These are phyloP conservation scores for Solenopsis invicta DNA, from an alignment of 1,140 invertebrate species.

Conservation along the genomic window DNA sequence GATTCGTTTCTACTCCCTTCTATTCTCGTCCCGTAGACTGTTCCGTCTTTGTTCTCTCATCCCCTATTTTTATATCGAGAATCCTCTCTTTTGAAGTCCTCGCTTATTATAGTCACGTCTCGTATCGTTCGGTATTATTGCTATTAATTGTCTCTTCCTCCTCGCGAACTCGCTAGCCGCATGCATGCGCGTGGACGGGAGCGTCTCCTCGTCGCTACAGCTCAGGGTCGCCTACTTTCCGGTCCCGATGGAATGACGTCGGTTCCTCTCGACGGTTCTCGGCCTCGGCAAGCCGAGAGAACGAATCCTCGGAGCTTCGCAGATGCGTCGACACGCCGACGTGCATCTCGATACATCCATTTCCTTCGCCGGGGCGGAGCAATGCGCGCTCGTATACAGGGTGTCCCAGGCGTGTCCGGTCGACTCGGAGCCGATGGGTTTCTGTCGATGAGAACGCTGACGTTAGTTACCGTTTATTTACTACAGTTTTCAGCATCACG, in stretches of 20 bases:
- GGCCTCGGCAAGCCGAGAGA: not conserved
- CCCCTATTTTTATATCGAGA: not conserved
- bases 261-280: not conserved
- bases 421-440: not conserved
- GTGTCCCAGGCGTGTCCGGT: not conserved
- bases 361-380: not conserved
- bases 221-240: conserved; percentile 19
- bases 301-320: not conserved
- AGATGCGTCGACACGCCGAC: not conserved
- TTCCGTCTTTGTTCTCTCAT: not conserved
- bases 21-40: not conserved
- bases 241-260: not conserved
- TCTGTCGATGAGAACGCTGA: not conserved
- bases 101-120: not conserved
- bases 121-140: not conserved
- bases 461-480: not conserved
- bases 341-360: not conserved
- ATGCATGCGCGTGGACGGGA: not conserved
- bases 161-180: not conserved
- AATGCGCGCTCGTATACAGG: not conserved
- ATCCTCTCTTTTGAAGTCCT: not conserved
- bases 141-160: not conserved
- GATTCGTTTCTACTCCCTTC: not conserved
- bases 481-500: not conserved
- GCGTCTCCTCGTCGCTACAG: not conserved